Evolutionary conservation across 2,888 invertebrate species (phyloP), one percentile per base, ranked within the genome.

Genomic region (Rhagonycha lutea): DNA sequence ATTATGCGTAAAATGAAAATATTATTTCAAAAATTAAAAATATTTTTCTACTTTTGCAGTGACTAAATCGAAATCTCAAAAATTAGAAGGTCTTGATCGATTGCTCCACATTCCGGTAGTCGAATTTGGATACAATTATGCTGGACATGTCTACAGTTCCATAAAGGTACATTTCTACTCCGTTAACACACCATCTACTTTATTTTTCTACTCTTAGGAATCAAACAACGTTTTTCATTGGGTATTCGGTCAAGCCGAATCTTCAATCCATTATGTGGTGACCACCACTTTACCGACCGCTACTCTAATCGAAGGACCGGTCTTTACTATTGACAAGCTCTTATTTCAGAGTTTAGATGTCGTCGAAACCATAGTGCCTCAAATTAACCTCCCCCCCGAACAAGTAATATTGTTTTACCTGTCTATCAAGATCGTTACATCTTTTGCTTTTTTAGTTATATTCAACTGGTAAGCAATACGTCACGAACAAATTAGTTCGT

Each of bases 261-360:
- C 90, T 63, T 94, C 96, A 0, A 87, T 96, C 12, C 91, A 92
- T 23, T 90, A 92, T 0, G 94, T 94, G 0, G 90, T 94, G 5
- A 94, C 94, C 77, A 91, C 93, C 11, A 93, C 96, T 0, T 89
- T 92, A 70, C 96, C 96, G 0, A 92, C 94, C 0, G 92, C 95
- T 0, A 91, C 92, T 70, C 89, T 95, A 61, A 90, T 95, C 69
- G 93, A 94, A 84, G 90, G 91, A 0, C 96, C 96, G 0, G 89
- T 96, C 10, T 89, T 90, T 29, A 92, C 92, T 75, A 89, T 95
- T 61, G 96, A 96, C 88, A 90, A 90, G 79, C 90, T 96, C 78
- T 91, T 97, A 78, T 96, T 96, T 88, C 93, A 92, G 85, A 95
- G 96, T 74, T 91, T 97, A 79, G 96, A 96, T 81, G 91, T 94